A percentile compares a stretch with the other conserved stretches of the same genome.
These are phyloP conservation scores for Portunus trituberculatus DNA, from an alignment of 1,140 invertebrate species.

Conservation along the genomic window DNA sequence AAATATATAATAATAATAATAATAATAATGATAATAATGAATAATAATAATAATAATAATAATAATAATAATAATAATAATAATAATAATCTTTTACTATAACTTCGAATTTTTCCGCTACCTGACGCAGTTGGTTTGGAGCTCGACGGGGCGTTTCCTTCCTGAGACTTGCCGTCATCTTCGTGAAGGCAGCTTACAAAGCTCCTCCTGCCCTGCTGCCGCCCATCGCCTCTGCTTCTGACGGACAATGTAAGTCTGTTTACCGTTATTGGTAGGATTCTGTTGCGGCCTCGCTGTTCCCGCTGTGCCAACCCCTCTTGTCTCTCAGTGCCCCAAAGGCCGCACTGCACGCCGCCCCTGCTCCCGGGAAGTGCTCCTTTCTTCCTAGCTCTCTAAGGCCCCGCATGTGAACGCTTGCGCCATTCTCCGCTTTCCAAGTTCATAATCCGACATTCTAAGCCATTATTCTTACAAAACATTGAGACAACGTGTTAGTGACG, in stretches of 20 bases:
- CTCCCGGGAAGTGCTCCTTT: slow-evolving; percentile 64
- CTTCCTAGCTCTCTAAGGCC: slow-evolving; percentile 36
- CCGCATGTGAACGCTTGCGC: slow-evolving; percentile 61
- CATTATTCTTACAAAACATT: slow-evolving; percentile 76
- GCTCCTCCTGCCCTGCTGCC: background rate
- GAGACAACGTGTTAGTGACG: slow-evolving; percentile 68
- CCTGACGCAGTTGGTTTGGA: no score
- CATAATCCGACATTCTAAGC: slow-evolving; percentile 74
- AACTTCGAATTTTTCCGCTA: no score
- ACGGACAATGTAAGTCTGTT: background rate
- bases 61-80: no score
- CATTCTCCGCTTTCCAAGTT: slow-evolving; percentile 69
- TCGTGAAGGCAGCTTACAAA: background rate
- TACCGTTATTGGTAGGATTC: slow-evolving; percentile 1
- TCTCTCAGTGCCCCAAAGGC: slow-evolving; percentile 51
- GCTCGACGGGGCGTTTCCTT: no score
- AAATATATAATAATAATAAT: no score
- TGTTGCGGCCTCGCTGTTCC: background rate
- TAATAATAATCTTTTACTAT: no score
- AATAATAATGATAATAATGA: no score
- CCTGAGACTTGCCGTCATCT: no score
- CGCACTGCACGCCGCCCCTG: slow-evolving; percentile 36
- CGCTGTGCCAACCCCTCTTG: background rate
- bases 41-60: no score
- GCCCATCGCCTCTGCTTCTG: background rate